Evolutionary conservation across 2,113 vertebrate species (phyloP).

Genomic region (Sinocyclocheilus anophthalmus): DNA sequence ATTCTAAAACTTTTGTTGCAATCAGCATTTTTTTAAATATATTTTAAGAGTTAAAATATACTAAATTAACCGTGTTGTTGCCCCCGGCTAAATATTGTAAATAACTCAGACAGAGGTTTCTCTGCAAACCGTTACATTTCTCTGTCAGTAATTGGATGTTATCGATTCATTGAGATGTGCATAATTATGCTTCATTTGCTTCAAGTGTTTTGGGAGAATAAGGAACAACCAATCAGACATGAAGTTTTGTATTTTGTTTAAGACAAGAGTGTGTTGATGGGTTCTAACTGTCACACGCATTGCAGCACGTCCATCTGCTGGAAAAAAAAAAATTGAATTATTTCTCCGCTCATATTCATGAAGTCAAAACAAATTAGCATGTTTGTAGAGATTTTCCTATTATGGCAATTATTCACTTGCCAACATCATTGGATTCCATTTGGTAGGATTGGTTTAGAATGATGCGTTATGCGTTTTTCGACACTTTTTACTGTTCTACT

Average conservation of each 20-base stretch:
- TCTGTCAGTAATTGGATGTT: slow-evolving; percentile 19
- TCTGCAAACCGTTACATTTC: slow-evolving; percentile 32
- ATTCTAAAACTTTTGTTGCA: not conserved
- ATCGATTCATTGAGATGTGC: slow-evolving; percentile 32
- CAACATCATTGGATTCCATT: not conserved
- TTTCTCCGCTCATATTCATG: slow-evolving; percentile 55
- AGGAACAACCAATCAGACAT: slow-evolving; percentile 65
- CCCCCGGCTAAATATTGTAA: slow-evolving; percentile 8
- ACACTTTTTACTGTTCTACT: not conserved
- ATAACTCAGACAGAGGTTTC: not conserved
- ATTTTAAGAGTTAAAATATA: not conserved
- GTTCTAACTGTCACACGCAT: slow-evolving; percentile 52
- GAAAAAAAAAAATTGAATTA: slow-evolving; percentile 49
- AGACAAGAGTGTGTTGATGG: slow-evolving; percentile 60
- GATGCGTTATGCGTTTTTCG: not conserved
- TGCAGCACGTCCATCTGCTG: slow-evolving; percentile 53
- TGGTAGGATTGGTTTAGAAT: not conserved
- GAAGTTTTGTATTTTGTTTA: slow-evolving; percentile 59
- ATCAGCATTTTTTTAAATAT: not conserved
- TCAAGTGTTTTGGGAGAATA: slow-evolving; percentile 66
- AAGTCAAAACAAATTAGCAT: slow-evolving; percentile 42
- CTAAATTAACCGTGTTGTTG: not conserved
- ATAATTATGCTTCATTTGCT: slow-evolving; percentile 53
- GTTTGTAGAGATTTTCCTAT: slow-evolving; percentile 45
- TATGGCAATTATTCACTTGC: slow-evolving; percentile 18